Percentiles rank a stretch among this genome's conserved stretches.
These are phyloP conservation scores for Andrena bucephala DNA, from an alignment of 2,888 invertebrate genomes.

Conservation along the genomic window DNA sequence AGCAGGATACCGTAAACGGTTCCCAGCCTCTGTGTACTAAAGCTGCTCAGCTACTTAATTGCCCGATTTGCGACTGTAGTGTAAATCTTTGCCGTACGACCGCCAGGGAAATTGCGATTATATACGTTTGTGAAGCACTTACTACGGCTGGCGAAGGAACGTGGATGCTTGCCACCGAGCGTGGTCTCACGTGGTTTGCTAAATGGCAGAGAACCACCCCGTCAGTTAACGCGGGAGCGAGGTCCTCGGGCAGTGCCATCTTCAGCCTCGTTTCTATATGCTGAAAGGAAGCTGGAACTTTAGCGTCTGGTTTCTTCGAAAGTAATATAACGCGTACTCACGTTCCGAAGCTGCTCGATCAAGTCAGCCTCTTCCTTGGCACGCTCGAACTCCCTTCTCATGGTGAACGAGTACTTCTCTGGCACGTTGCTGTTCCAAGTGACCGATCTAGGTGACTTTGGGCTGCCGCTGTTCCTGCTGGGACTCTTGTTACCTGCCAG, in stretches of 20 bases:
- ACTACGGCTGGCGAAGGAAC: conserved; percentile 97
- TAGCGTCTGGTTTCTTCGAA: not conserved
- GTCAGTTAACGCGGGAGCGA: conserved; percentile 94
- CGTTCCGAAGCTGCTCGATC: conserved; percentile 93
- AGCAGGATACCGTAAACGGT: no score
- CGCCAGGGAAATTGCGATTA: no score
- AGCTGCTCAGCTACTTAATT: no score
- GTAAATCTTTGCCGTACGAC: no score
- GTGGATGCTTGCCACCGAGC: conserved; percentile 97
- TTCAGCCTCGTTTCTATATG: conserved; percentile 95
- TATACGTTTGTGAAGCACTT: conserved; percentile 80
- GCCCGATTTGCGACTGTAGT: no score
- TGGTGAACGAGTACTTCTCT: conserved; percentile 95
- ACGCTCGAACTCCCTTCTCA: conserved; percentile 96
- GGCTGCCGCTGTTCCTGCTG: conserved; percentile 79
- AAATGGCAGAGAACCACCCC: conserved; percentile 98
- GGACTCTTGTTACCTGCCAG: conserved; percentile 77
- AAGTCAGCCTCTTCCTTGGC: conserved; percentile 95
- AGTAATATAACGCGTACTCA: conserved; percentile 85
- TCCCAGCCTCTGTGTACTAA: no score
- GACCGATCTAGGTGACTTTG: conserved; percentile 86
- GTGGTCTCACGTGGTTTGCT: conserved; percentile 96
- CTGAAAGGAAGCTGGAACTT: conserved; percentile 85
- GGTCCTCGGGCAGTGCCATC: conserved; percentile 94
- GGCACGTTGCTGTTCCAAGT: conserved; percentile 91